phyloP scores from a whole-genome alignment of 2,797 vertebrate genomes.

The Sphenodon punctatus region DNA sequence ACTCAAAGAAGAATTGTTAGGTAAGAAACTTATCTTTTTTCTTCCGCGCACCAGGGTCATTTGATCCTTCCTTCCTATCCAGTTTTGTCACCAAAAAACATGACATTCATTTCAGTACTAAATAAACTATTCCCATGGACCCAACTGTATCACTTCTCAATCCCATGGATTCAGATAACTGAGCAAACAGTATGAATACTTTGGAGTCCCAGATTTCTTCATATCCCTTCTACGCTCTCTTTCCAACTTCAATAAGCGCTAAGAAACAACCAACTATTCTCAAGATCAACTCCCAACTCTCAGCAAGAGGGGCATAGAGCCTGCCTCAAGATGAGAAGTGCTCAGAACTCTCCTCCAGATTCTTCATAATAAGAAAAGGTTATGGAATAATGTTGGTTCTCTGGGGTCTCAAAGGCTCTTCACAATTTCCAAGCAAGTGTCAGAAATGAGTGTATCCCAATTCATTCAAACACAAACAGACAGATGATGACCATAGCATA shows the following conservation, averaged over 20 bases:
- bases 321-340: background rate
- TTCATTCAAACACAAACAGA: background rate
- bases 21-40: too few species aligned
- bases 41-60: too few species aligned
- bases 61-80: too few species aligned
- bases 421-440: background rate
- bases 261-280: background rate
- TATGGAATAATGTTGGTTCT: background rate
- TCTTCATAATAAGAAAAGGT: background rate
- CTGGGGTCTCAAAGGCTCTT: background rate
- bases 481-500: fast-evolving
- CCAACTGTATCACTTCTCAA: background rate
- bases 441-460: background rate
- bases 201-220: background rate
- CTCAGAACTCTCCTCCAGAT: background rate
- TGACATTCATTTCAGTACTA: background rate
- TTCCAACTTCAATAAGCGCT: background rate
- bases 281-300: background rate
- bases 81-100: too few species aligned
- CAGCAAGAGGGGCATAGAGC: background rate
- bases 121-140: background rate
- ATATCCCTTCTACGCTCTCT: background rate
- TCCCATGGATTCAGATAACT: background rate
- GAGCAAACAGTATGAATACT: background rate
- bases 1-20: too few species aligned